Evolutionary conservation across 53 echinoderm and acorn worm species (phyloP), one percentile per base, ranked within the genome.

Genomic region (Echinometra lucunter): DNA sequence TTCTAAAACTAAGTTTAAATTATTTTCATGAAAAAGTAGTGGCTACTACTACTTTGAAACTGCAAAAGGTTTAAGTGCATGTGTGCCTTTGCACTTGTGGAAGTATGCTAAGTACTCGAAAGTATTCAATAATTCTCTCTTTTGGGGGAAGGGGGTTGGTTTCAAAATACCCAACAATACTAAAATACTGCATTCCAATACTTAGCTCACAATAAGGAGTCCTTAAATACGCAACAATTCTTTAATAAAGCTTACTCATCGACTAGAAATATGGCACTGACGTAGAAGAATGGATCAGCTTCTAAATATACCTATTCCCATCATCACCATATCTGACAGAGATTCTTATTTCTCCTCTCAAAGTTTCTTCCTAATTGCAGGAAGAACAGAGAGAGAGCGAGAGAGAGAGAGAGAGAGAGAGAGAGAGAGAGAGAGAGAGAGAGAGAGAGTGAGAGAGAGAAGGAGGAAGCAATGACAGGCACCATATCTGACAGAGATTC

Each of bases 201-300:
- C 34, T 32, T 32, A 34, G 34, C 32, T 69, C 69, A 69, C 8
- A 8, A 69, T 69, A 30, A 32, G 32, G 9, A 69, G 69, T 34
- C 32, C 12, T 69, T 9, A 69, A 10, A 30, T 19, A 40, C 40
- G 18, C 5, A 40, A 80, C 63, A 40, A 19, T 30, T 81, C 81
- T 81, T 38, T 21, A 81, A 81, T 38, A 81, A 42, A 38, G 18
- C 44, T 81, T 81, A 81, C 42, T 81, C 81, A 81, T 81, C 40
- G 21, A 17, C 25, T 81, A 81, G 81, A 44, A 81, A 81, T 38
- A 81, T 81, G 81, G 21, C 81, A 81, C 15, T 49, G 85, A 85
- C 85, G 85, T 85, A n/a, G 10, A 85, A 27, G 23, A 85, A 18
- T 15, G 13, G 81, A 81, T 81, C 81, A 85, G 6, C 4, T 30